Evolutionary conservation across 2,797 vertebrate genomes (phyloP).

Genomic region (Scolopax bukidnonensis): DNA sequence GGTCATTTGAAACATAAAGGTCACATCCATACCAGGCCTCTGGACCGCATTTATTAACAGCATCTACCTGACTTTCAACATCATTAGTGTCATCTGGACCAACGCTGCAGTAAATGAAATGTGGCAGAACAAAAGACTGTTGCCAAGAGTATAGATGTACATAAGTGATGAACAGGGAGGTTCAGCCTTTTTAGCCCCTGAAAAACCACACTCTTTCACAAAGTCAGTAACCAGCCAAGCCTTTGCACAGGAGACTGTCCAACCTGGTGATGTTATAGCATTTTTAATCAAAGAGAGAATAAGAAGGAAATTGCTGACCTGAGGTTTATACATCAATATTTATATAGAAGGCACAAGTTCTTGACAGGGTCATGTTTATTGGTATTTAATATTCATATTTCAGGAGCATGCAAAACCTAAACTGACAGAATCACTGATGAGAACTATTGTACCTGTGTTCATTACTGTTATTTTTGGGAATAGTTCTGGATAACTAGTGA

Average conservation of each 20-base stretch:
- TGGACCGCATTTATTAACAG: conserved; percentile 62
- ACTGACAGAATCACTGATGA: background rate
- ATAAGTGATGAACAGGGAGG: conserved; percentile 39
- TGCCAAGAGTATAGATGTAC: conserved; percentile 47
- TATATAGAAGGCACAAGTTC: background rate
- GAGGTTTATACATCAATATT: background rate
- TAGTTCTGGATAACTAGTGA: background rate
- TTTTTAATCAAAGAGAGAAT: background rate
- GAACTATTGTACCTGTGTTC: background rate
- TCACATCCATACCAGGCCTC: conserved; percentile 51
- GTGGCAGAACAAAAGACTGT: conserved; percentile 56
- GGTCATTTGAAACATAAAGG: conserved; percentile 76
- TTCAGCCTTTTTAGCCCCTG: conserved; percentile 62
- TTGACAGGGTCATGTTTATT: background rate
- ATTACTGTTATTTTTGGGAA: background rate
- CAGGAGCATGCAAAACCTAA: background rate
- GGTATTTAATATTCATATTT: background rate
- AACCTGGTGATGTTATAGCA: background rate
- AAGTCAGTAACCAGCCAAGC: background rate
- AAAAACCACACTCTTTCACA: conserved; percentile 19
- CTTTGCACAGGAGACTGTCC: background rate
- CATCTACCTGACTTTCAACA: conserved; percentile 52
- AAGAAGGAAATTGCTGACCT: background rate
- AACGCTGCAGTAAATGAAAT: conserved; percentile 62
- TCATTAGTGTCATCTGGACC: conserved; percentile 64